These are phyloP conservation scores for Pseudorhombus dupliciocellatus DNA, from an alignment of 2,113 vertebrate species.

Conservation along the genomic window DNA sequence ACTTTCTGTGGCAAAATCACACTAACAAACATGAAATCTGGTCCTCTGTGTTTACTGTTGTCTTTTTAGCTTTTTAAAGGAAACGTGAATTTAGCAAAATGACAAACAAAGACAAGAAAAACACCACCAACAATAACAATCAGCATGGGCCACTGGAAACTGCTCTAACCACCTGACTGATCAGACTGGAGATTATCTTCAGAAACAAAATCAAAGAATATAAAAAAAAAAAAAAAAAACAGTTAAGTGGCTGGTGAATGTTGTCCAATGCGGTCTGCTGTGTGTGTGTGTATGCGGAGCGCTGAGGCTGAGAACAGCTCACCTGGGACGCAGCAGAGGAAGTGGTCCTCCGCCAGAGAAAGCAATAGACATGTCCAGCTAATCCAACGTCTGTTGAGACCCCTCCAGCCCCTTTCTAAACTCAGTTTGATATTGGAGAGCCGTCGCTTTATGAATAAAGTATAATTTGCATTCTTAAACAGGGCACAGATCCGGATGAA, in stretches of 20 bases:
- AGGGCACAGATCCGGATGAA: neutral
- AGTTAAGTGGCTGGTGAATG: slow-evolving; percentile 74
- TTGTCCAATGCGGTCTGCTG: slow-evolving; percentile 73
- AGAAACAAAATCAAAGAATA: slow-evolving; percentile 46
- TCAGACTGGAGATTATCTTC: slow-evolving; percentile 14
- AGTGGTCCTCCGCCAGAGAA: slow-evolving; percentile 84
- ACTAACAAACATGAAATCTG: neutral
- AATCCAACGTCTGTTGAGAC: slow-evolving; percentile 76
- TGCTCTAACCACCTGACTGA: slow-evolving; percentile 1
- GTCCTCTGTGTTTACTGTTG: too few species aligned
- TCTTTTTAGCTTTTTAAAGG: too few species aligned
- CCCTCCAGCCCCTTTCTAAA: slow-evolving; percentile 38
- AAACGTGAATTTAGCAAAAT: too few species aligned
- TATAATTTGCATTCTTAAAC: neutral
- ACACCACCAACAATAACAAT: neutral
- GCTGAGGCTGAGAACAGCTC: slow-evolving; percentile 83
- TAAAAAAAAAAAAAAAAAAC: slow-evolving; percentile 39
- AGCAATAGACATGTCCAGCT: slow-evolving; percentile 88
- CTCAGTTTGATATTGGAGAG: slow-evolving; percentile 64
- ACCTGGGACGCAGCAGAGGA: slow-evolving; percentile 88
- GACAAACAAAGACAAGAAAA: neutral
- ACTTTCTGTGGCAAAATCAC: neutral
- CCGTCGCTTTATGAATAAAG: slow-evolving; percentile 9
- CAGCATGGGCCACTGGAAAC: neutral
- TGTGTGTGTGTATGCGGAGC: slow-evolving; percentile 82